Base-by-base conservation (phyloP, 2,797 vertebrate species). In the Neostethus bicornis region DNA sequence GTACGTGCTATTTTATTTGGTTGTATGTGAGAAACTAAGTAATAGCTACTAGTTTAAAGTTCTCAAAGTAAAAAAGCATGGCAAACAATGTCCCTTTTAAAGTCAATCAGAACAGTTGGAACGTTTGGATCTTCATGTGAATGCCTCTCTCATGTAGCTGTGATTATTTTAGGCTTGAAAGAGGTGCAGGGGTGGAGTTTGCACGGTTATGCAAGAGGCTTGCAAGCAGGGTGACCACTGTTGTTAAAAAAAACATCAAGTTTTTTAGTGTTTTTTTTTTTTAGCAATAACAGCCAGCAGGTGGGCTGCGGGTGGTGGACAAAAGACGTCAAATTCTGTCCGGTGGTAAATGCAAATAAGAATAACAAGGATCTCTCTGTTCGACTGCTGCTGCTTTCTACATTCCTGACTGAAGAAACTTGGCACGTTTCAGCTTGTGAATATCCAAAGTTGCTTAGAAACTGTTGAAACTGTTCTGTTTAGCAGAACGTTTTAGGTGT, bases 181-280 rank as follows among this genome's bases (percentile, higher is more conserved):
- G 66, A 75, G 62, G 66, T 73, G 71, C 76, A 65, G 72, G 59
- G 73, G 69, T 59, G 76, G 83, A 85, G 83, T 80, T 73, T 51
- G 61, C 50, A 37, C 19, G 16, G 68, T 87, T 89, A 84, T 60
- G 76, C 60, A 87, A 89, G 61, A 62, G 39, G 51, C 44, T 79
- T 73, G 77, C 60, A 19, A 66, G 60, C 60, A 19, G 66, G 60
- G 47, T 54, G 62, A 77, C 73, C 65, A 54, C 53, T 54, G 62
- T 17, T 72, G 76, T 76, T 35, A 66, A 73, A 79, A 26, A 66
- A 73, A 79, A 26, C 60, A 57, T 61, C 39, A 41, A 67, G 62
- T 79, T 61, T 26, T n/a, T n/a, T n/a, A n/a, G n/a, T n/a, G 44
- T 43, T 43, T 43, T 3, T 53, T 57, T 73, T 50, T 56, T 70